Base-by-base conservation (phyloP, 2,797 vertebrate genomes). In the Gymnothorax javanicus region DNA sequence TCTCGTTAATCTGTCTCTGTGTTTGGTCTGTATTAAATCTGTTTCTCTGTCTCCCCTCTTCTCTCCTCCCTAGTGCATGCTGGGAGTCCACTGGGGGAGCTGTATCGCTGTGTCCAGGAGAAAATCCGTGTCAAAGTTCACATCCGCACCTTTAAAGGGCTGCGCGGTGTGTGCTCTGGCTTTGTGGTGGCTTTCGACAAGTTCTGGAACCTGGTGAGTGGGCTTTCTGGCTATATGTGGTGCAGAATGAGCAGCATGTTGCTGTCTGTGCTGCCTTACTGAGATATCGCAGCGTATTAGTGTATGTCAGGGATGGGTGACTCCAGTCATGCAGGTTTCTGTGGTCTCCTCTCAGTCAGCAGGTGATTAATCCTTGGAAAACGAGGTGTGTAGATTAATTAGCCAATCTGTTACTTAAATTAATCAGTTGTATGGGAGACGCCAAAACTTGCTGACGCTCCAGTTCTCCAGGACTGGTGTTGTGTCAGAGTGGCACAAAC, bases 161-260 rank as follows among this genome's bases (percentile, higher is more conserved):
- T 99, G 62, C 96, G 98, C 1, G 99, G 99, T 0, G 97, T 99
- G 84, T 99, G 99, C 92, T 97, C 97, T 0, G 99, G 99, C 84
- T 99, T 99, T 86, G 92, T 99, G 2, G 97, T 99, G 59, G 98
- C 98, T 23, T 99, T 99, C 64, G 99, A 99, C 95, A 99, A 99
- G 92, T 99, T 98, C 94, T 99, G 99, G 99, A 99, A 99, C 94
- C 97, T 99, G 98, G 99, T 99, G 95, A 96, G 93, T 57, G 56
- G 79, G 54, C 7, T 25, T 60, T 73, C 58, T 84, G 71, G 11
- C 71, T 73, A 12, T 17, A 20, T 13, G n/a, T 43, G 33, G 2
- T 43, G 1, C 33, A 43, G 1, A 43, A 25, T 71, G 69, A 25
- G 7, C 12, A 13, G 3, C 20, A 69, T 50, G 12, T 23, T 17